Evolutionary conservation across 2,113 vertebrate genomes (phyloP).

Genomic region (Mus pahari): DNA sequence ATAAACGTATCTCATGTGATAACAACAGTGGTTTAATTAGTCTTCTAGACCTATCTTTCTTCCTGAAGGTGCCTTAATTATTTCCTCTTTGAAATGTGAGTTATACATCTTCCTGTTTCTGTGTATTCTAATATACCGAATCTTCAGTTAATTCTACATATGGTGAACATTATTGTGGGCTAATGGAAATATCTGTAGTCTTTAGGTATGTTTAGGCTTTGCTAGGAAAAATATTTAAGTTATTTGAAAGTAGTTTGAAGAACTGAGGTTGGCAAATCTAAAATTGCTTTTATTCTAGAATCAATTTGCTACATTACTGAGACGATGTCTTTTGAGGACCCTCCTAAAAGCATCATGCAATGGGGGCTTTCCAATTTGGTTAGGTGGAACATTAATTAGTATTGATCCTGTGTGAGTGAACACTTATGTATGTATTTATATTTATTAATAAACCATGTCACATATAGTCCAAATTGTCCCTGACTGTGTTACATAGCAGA

Average conservation of each 20-base stretch:
- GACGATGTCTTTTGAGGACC: not conserved
- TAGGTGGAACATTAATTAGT: not conserved
- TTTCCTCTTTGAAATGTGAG: not conserved
- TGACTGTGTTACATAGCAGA: not conserved
- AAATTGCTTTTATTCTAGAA: not conserved
- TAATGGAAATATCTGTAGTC: not conserved
- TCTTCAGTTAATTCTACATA: not conserved
- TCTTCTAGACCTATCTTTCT: conserved; percentile 1
- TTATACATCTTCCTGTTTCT: not conserved
- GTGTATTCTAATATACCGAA: not conserved
- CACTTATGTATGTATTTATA: not conserved
- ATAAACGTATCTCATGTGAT: not conserved
- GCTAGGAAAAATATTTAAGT: not conserved
- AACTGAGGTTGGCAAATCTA: not conserved
- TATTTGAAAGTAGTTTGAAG: not conserved
- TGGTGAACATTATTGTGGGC: not conserved
- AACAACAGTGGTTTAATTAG: not conserved
- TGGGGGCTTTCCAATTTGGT: not conserved
- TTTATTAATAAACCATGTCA: not conserved
- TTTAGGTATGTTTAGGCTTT: not conserved
- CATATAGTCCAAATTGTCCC: not conserved
- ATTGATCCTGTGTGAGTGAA: not conserved
- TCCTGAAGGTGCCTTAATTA: not conserved
- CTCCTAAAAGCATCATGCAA: not conserved
- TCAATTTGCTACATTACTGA: not conserved